These are phyloP conservation scores for Axis porcinus DNA, from an alignment of 2,113 vertebrate genomes.

Conservation along the genomic window DNA sequence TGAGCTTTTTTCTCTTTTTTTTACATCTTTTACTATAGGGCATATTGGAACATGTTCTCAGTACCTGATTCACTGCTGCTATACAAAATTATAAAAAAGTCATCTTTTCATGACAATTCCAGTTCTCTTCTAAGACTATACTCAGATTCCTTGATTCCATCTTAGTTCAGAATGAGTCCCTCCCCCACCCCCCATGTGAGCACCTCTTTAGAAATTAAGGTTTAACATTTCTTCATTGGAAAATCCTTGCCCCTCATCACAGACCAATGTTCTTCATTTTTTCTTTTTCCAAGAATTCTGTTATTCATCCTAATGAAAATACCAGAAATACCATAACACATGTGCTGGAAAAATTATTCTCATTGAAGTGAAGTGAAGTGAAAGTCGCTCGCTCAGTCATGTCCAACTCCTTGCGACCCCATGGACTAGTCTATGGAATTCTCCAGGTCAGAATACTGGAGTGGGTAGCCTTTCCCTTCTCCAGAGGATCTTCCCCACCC, in stretches of 20 bases:
- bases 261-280: not conserved
- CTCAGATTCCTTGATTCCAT: not conserved
- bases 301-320: not conserved
- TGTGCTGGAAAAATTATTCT: not conserved
- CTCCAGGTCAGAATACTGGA: no score
- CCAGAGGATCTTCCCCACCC: no score
- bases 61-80: not conserved
- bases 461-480: no score
- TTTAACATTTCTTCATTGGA: not conserved
- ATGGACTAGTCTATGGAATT: not conserved
- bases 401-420: not conserved
- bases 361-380: not conserved
- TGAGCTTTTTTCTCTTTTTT: not conserved
- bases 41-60: not conserved
- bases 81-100: not conserved
- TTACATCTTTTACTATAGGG: not conserved
- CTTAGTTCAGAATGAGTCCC: not conserved
- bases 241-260: not conserved
- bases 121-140: not conserved
- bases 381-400: not conserved
- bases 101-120: not conserved
- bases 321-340: not conserved
- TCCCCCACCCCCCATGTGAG: accelerated
- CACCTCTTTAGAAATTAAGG: not conserved
- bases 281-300: not conserved